phyloP scores from a whole-genome alignment of 2,888 invertebrate species.

The Drosophila mettleri region DNA sequence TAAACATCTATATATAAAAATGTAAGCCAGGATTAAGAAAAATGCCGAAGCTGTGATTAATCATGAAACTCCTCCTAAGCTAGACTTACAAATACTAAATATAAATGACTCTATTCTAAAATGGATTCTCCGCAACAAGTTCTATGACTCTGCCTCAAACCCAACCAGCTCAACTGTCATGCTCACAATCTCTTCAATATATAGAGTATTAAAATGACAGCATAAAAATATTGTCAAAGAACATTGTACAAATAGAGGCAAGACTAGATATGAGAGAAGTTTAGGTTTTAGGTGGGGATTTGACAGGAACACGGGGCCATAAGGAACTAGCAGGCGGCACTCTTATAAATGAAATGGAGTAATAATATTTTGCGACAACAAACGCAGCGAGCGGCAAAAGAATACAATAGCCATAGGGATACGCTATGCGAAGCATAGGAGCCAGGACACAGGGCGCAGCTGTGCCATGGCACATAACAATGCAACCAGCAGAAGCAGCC shows the following conservation, averaged over 20 bases:
- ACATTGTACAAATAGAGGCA: conserved; percentile 43
- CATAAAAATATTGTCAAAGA: conserved; percentile 43
- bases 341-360: conserved; percentile 82
- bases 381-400: conserved; percentile 41
- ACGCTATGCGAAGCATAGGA: not conserved
- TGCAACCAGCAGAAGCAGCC: conserved; percentile 45
- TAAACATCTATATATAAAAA: too few species aligned
- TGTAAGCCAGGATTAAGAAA: too few species aligned
- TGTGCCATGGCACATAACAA: conserved; percentile 51
- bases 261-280: conserved; percentile 5
- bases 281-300: conserved; percentile 10
- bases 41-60: too few species aligned
- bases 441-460: conserved; percentile 42
- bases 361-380: conserved; percentile 82
- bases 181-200: not conserved
- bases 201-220: conserved; percentile 23
- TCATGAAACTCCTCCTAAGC: too few species aligned
- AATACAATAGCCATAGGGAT: conserved; percentile 48
- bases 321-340: conserved; percentile 52
- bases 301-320: not conserved
- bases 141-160: not conserved
- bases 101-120: too few species aligned
- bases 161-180: not conserved
- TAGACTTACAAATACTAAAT: too few species aligned
- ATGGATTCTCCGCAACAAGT: too few species aligned